phyloP scores from a whole-genome alignment of 2,888 invertebrate species.

The Eupithecia subumbrata region DNA sequence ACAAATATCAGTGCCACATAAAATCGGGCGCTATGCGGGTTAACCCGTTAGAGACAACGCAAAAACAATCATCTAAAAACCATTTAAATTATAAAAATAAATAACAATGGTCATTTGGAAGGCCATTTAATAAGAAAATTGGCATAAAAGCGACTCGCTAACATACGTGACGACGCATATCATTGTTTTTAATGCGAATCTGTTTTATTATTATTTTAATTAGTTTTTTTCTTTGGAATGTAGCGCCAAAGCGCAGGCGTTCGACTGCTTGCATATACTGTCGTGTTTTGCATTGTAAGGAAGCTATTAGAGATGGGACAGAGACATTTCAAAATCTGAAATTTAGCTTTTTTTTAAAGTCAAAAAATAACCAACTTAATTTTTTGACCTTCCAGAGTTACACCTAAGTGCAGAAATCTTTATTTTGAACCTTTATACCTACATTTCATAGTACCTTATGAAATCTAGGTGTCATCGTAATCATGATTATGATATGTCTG shows the following conservation, averaged over 20 bases:
- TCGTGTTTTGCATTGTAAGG: constrained; percentile 57
- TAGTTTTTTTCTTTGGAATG: constrained; percentile 60
- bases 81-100: constrained; percentile 56
- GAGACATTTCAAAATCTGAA: background rate
- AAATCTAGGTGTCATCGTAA: too few species aligned
- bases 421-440: too few species aligned
- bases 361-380: background rate
- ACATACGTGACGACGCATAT: constrained; percentile 83
- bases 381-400: background rate
- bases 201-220: constrained; percentile 68
- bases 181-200: constrained; percentile 73
- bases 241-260: constrained; percentile 54
- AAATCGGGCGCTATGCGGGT: background rate
- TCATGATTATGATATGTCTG: too few species aligned
- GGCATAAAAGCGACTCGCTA: constrained; percentile 71
- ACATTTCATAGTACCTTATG: too few species aligned
- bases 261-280: constrained; percentile 56
- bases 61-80: constrained; percentile 42
- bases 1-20: background rate
- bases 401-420: too few species aligned
- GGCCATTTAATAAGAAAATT: constrained; percentile 56
- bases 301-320: constrained; percentile 25
- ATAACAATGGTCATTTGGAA: constrained; percentile 64
- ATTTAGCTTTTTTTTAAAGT: too few species aligned
- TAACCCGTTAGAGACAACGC: background rate